Conservation (phyloP, 2,113 vertebrate species). For the Poeciliopsis retropinna region DNA sequence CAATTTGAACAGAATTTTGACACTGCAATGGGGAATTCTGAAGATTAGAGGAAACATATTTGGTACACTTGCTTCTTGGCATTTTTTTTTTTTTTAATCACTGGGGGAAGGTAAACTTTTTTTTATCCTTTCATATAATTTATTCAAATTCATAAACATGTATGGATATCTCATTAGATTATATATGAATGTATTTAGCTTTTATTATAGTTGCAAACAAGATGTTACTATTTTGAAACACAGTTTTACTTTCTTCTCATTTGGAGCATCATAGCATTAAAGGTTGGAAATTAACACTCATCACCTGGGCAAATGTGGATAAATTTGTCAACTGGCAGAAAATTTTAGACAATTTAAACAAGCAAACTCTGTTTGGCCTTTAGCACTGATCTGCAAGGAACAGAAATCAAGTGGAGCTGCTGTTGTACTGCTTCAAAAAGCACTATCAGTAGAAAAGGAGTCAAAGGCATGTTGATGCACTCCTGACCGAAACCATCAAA, state of each 20-base stretch:
- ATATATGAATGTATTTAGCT: not conserved
- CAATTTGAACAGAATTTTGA: slow-evolving; percentile 77
- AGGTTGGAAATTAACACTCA: not conserved
- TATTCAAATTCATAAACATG: not conserved
- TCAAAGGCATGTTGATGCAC: not conserved
- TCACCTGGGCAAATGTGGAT: not conserved
- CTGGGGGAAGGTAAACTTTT: slow-evolving; percentile 43
- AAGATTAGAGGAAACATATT: slow-evolving; percentile 78
- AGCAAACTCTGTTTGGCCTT: not conserved
- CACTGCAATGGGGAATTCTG: slow-evolving; percentile 75
- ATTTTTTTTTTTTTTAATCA: slow-evolving; percentile 42
- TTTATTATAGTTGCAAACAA: not conserved
- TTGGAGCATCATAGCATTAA: no score
- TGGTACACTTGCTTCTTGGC: slow-evolving; percentile 74
- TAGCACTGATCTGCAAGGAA: not conserved
- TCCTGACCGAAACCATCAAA: not conserved
- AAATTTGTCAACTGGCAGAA: not conserved
- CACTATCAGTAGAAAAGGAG: not conserved
- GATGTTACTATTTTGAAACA: not conserved
- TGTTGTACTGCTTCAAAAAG: not conserved
- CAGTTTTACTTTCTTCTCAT: not conserved
- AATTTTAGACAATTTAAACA: not conserved
- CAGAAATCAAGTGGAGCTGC: not conserved
- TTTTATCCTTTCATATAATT: not conserved
- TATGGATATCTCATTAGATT: not conserved